Base-by-base conservation (phyloP, 2,888 invertebrate species). In the Eledona agricola region DNA sequence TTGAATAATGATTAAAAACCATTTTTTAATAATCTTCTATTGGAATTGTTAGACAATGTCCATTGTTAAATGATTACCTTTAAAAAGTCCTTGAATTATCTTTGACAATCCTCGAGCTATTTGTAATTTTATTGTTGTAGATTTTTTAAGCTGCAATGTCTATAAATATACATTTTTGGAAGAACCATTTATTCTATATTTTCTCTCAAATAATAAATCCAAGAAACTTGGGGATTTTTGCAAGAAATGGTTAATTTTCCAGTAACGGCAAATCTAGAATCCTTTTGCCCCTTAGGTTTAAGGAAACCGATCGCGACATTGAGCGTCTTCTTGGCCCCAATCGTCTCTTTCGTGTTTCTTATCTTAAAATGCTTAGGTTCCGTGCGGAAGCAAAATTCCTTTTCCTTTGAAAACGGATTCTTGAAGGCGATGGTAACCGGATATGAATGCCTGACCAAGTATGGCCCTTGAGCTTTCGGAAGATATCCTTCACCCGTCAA, bases 381-480 rank as follows among this genome's bases (percentile, higher is more conserved):
- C 1, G 13, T 12, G 2, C 13, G 17, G 11, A 45, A 29, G 4
- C 16, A 7, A 35, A 51, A 51, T 15, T 16, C 4, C 17, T 51
- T 51, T 3, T 35, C 37, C 19, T 31, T 37, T 1, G 17, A 15
- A 25, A 51, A 51, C 2, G 51, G 51, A 25, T 51, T 51, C 15
- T 51, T 51, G 23, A 51, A 51, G 15, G 9, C 29, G 4, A 51
- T 23, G 9, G 31, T 7, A 2, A 34, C 9, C n/a, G 42, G 19
- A 11, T 7, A 28, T 4, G 19, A 13, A 5, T 7, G 17, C 20
- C 15, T 16, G 1, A 51, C 4, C 11, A 10, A n/a, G 17, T 28
- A 37, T 16, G 51, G 51, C 15, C 51, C 51, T 43, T 51, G 51
- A 23, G 51, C 37, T 23, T 43, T 51, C 1, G 51, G 51, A 2